Base-by-base conservation (phyloP, 2,888 invertebrate species). In the Gnatocerus cornutus region DNA sequence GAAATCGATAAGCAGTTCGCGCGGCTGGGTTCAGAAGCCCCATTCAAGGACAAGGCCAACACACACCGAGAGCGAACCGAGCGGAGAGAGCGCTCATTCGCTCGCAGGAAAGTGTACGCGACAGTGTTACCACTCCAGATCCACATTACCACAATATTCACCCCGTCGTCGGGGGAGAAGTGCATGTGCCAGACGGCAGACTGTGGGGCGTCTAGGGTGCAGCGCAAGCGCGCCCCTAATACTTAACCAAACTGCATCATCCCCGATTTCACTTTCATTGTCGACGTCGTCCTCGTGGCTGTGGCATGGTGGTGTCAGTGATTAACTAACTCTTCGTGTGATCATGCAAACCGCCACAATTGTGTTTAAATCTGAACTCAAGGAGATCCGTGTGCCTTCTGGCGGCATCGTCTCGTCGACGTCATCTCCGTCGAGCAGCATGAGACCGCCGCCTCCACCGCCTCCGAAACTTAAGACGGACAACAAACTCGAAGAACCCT, bases 401-500 rank as follows among this genome's bases (percentile, higher is more conserved):
- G 46, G 46, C 59, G 82, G 82, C 46, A 78, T 83, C 48, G 83
- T 84, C 43, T 83, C 84, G 8, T 83, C 84, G 27, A 81, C 84
- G 64, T 80, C 83, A 48, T 80, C 82, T 41, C 79, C 83, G 58
- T 74, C 81, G 48, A 73, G 71, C 65, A 69, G 33, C 53, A 66
- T 46, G 63, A 58, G 39, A 84, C 87, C 86, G 85, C 89, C 85
- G 80, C 85, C 84, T 10, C 84, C 84, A 10, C 84, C 84, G 13
- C 81, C 82, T 10, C 83, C 82, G 21, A 82, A 80, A 66, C 76
- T 78, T 30, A 75, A 59, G 62, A 75, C 76, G 63, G 71, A 77
- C 52, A 81, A 81, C 46, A 86, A 86, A 74, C 87, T 90, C 83
- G 94, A 94, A 86, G 94, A 94, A 84, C 94, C 94, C 8, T 92